Percentiles rank a stretch among this genome's conserved stretches.
These are phyloP conservation scores for Nothocercus nigrocapillus DNA, from an alignment of 2,113 vertebrate genomes.

Conservation along the genomic window DNA sequence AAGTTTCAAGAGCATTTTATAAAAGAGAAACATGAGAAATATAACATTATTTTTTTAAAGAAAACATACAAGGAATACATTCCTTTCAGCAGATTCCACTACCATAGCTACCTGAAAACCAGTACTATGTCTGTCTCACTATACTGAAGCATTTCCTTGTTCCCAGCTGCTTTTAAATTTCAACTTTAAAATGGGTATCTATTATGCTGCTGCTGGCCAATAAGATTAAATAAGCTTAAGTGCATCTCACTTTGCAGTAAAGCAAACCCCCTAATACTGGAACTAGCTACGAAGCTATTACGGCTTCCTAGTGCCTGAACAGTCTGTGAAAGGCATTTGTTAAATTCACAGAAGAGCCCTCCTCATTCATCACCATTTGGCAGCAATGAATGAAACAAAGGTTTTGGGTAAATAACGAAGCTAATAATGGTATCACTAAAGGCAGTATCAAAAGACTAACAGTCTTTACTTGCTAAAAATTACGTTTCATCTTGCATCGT, in stretches of 20 bases:
- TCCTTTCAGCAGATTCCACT: not conserved
- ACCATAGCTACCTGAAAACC: not conserved
- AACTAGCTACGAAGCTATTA: not conserved
- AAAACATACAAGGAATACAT: not conserved
- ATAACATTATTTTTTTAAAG: not conserved
- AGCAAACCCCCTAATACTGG: not conserved
- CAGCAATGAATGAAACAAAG: not conserved
- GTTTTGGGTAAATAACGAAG: constrained; percentile 12
- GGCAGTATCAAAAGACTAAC: not conserved
- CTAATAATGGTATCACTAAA: not conserved
- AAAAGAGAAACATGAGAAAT: not conserved
- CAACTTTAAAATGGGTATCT: not conserved
- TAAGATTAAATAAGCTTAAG: not conserved
- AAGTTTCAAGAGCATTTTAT: not conserved
- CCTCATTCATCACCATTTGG: constrained; percentile 1
- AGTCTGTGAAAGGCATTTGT: not conserved
- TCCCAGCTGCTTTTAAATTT: not conserved
- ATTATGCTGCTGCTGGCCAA: not conserved
- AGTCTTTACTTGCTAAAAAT: not conserved
- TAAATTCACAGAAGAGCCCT: not conserved
- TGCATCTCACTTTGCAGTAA: not conserved
- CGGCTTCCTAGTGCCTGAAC: not conserved
- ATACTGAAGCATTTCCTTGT: not conserved
- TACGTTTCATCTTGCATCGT: not conserved
- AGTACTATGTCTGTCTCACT: not conserved